Evolutionary conservation across 2,113 vertebrate genomes (phyloP), one percentile per base, ranked within the genome.

Genomic region (Mugil cephalus): DNA sequence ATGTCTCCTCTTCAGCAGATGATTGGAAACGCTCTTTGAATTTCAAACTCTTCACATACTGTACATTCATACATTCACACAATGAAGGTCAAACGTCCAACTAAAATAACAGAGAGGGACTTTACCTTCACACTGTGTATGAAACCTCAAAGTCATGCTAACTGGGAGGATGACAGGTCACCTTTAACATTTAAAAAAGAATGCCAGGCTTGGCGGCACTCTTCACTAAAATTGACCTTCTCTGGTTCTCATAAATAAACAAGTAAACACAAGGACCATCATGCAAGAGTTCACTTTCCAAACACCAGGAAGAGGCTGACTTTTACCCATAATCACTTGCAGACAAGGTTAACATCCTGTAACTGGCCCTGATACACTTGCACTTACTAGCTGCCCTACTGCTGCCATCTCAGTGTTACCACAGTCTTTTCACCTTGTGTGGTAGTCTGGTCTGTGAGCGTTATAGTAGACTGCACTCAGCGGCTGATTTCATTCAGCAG

Each of bases 221-320:
- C 21, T 34, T 51, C 53, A 24, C 48, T 8, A 10, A 50, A 63
- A 71, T 66, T 54, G 68, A 65, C 66, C 66, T 65, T 77, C 59
- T 67, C 34, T 56, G 66, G 35, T 14, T 62, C 54, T 79, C 18
- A 24, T 52, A 19, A 77, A 58, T 74, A 71, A 82, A 69, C 45
- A 64, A 48, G 6, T 39, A 24, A 58, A 69, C 11, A 6, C 21
- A 52, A 24, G 35, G 7, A 69, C 54, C 52, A n/a, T n/a, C 6
- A 50, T 54, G 8, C 70, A 15, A 48, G 34, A 5, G 53, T 56
- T 74, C 15, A 18, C 50, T 50, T 62, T 65, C n/a, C 56, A 63
- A 59, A 69, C 58, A 69, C 58, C 21, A 51, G 11, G n/a, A 12
- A 17, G 15, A 12, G n/a, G 10, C 13, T 70, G 12, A 54, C 13